Conservation (phyloP, 2,888 invertebrate species). For the Euzophera pinguis region DNA sequence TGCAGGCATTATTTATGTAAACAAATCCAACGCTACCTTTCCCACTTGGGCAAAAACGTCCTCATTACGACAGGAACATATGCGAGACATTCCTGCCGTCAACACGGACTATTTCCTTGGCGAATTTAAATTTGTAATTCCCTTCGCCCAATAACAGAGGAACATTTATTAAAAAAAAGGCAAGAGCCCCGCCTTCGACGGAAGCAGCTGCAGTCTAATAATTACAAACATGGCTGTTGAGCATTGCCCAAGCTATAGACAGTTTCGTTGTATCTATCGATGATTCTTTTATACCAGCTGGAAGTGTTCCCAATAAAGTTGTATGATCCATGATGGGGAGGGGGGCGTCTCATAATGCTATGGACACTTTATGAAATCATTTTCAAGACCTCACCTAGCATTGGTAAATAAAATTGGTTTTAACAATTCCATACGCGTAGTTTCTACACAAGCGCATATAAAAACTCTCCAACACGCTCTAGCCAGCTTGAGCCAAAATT, state of each 20-base stretch:
- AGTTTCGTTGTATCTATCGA: conserved; percentile 42
- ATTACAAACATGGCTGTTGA: conserved; percentile 67
- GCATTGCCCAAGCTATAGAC: conserved; percentile 50
- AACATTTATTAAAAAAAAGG: conserved; percentile 62
- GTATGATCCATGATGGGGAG: too few species aligned
- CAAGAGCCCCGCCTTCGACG: conserved; percentile 63
- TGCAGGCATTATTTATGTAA: conserved; percentile 14
- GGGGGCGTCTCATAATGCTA: too few species aligned
- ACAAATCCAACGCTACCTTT: conserved; percentile 16
- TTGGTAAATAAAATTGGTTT: too few species aligned
- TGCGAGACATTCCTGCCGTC: conserved; percentile 69
- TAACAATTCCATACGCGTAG: too few species aligned
- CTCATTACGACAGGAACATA: conserved; percentile 57
- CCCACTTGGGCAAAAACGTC: conserved; percentile 30
- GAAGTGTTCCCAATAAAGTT: background rate
- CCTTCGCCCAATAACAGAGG: conserved; percentile 64
- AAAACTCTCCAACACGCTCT: too few species aligned
- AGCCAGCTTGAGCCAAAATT: too few species aligned
- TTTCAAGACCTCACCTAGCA: too few species aligned
- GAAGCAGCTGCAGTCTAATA: conserved; percentile 76
- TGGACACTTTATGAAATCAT: too few species aligned
- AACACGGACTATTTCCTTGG: conserved; percentile 61
- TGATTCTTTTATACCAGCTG: conserved; percentile 40
- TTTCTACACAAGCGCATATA: too few species aligned
- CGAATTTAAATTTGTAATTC: conserved; percentile 77